A percentile compares a stretch with the other conserved stretches of the same genome.
phyloP scores from a whole-genome alignment of 2,797 vertebrate species.

The Helarctos malayanus region DNA sequence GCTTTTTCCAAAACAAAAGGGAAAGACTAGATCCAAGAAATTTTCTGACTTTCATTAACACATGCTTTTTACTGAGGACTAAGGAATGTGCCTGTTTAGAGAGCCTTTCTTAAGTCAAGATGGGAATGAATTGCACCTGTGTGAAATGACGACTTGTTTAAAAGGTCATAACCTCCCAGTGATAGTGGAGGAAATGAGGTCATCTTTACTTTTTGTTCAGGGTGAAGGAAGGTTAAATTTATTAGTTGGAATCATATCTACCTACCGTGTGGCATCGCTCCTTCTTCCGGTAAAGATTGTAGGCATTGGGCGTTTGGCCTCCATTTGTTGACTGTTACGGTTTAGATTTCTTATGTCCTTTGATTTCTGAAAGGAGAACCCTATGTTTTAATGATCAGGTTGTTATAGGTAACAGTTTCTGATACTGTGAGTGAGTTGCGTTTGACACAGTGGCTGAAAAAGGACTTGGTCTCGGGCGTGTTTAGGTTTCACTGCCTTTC shows the following conservation, averaged over 20 bases:
- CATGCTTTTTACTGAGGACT: constrained; percentile 47
- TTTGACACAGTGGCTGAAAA: not conserved
- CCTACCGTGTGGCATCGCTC: not conserved
- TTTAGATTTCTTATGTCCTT: not conserved
- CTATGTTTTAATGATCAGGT: not conserved
- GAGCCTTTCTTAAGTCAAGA: constrained; percentile 42
- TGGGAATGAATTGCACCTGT: constrained; percentile 42
- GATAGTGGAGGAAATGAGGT: constrained; percentile 42
- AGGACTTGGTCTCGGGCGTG: not conserved
- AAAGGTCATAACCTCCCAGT: not conserved
- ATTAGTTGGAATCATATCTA: not conserved
- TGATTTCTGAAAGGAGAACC: not conserved
- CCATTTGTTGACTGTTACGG: not conserved
- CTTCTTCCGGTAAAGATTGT: not conserved
- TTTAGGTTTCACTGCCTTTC: not conserved
- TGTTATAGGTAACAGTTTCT: not conserved
- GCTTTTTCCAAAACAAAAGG: constrained; percentile 31
- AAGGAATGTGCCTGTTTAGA: not conserved
- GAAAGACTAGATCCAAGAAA: constrained; percentile 42
- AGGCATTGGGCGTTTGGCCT: not conserved
- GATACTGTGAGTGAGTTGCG: not conserved
- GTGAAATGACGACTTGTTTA: not conserved
- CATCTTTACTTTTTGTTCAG: constrained; percentile 29
- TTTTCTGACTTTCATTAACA: constrained; percentile 63
- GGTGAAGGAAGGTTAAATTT: not conserved